Percentiles rank a stretch among this genome's conserved stretches.
phyloP scores from a whole-genome alignment of 2,113 vertebrate species.

The Rynchops niger region DNA sequence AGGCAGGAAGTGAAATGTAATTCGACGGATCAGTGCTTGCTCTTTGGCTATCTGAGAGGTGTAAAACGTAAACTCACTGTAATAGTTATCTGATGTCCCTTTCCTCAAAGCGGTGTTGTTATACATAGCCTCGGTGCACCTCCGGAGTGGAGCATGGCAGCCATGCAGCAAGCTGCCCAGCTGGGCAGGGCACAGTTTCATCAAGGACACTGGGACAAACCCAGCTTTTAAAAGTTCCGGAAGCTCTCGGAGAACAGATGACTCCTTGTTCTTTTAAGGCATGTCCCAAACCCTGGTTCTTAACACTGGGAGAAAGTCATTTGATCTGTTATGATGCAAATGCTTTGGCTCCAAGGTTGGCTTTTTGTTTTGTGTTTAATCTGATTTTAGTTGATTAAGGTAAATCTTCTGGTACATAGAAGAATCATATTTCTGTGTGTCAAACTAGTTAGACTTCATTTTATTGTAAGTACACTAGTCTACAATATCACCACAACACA shows the following conservation, averaged over 20 bases:
- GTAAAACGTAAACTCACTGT: neutral
- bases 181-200: neutral
- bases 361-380: neutral
- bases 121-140: neutral
- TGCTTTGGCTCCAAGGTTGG: neutral
- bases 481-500: neutral
- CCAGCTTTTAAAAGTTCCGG: neutral
- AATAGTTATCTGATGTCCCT: neutral
- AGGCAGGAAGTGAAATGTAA: slow-evolving; percentile 20
- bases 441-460: neutral
- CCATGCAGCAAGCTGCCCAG: neutral
- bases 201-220: slow-evolving; percentile 32
- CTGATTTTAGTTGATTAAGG: neutral
- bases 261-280: neutral
- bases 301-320: neutral
- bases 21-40: neutral
- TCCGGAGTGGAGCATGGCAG: neutral
- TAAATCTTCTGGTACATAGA: neutral
- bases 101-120: neutral
- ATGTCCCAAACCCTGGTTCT: neutral
- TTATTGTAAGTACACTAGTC: neutral
- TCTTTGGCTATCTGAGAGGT: neutral
- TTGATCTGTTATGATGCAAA: neutral
- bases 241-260: neutral
- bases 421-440: neutral